Evolutionary conservation across 2,113 vertebrate species (phyloP).

Genomic region (Loxodonta africana): DNA sequence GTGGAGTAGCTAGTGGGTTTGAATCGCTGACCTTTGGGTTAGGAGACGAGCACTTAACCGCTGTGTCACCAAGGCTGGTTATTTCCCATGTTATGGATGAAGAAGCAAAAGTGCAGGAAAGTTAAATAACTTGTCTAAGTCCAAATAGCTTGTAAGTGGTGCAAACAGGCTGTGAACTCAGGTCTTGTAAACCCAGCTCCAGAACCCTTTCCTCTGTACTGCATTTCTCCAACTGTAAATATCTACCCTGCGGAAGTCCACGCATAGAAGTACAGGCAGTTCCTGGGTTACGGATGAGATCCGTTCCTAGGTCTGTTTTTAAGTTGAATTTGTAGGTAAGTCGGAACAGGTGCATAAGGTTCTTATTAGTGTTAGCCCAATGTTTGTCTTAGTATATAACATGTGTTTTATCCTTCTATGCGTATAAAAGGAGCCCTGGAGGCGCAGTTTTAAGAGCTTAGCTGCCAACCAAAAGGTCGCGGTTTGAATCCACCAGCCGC

Average conservation of each 20-base stretch:
- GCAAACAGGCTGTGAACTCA: background rate
- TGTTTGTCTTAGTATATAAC: too few species aligned
- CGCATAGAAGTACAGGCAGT: background rate
- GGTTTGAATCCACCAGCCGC: too few species aligned
- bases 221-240: background rate
- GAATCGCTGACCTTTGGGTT: background rate
- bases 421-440: too few species aligned
- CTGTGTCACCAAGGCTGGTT: background rate
- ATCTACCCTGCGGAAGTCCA: background rate
- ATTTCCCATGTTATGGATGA: background rate
- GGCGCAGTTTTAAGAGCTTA: too few species aligned
- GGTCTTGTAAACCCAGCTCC: background rate
- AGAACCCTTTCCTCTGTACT: background rate
- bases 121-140: background rate
- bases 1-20: too few species aligned
- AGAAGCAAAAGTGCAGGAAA: background rate
- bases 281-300: too few species aligned
- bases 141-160: background rate
- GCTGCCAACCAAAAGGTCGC: too few species aligned
- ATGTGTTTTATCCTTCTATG: too few species aligned
- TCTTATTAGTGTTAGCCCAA: too few species aligned
- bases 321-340: too few species aligned
- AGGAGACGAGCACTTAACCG: background rate
- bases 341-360: too few species aligned
- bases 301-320: too few species aligned